Percentiles rank a stretch among this genome's conserved stretches.
These are phyloP conservation scores for Anas bernieri DNA, from an alignment of 2,797 vertebrate species.

Conservation along the genomic window DNA sequence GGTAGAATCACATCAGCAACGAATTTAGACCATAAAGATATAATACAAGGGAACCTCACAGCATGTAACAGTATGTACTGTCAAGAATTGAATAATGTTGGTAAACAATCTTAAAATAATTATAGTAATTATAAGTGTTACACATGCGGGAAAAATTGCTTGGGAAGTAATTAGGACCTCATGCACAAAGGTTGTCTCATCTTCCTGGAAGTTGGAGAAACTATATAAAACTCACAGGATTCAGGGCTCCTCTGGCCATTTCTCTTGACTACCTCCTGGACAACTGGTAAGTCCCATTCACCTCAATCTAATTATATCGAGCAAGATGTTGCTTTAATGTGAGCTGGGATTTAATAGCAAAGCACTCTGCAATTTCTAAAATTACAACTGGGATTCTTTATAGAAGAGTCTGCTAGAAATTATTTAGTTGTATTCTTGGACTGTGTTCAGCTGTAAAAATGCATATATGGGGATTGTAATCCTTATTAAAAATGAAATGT, in stretches of 20 bases:
- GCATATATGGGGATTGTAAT: accelerated
- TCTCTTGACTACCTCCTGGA: neutral
- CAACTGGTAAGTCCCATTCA: slow-evolving; percentile 2
- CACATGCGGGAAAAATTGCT: slow-evolving; percentile 35
- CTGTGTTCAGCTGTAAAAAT: neutral
- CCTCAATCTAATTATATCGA: accelerated
- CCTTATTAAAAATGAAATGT: neutral
- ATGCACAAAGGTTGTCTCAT: neutral
- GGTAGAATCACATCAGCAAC: neutral
- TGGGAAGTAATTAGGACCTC: slow-evolving; percentile 19
- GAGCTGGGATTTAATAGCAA: neutral
- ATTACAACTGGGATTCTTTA: neutral
- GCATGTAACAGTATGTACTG: neutral
- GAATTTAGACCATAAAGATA: neutral
- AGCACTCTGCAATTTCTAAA: neutral
- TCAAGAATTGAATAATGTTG: accelerated
- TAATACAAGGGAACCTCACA: neutral
- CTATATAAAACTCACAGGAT: slow-evolving; percentile 25
- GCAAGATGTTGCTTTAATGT: accelerated
- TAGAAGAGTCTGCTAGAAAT: neutral
- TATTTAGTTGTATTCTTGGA: neutral
- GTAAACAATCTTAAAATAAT: slow-evolving; percentile 35
- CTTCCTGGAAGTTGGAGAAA: slow-evolving; percentile 7
- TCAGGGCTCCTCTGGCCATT: neutral
- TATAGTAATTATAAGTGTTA: slow-evolving; percentile 34